Percentiles rank a stretch among this genome's conserved stretches.
Conservation (phyloP, 2,888 invertebrate species). For the Auanema sp. region DNA sequence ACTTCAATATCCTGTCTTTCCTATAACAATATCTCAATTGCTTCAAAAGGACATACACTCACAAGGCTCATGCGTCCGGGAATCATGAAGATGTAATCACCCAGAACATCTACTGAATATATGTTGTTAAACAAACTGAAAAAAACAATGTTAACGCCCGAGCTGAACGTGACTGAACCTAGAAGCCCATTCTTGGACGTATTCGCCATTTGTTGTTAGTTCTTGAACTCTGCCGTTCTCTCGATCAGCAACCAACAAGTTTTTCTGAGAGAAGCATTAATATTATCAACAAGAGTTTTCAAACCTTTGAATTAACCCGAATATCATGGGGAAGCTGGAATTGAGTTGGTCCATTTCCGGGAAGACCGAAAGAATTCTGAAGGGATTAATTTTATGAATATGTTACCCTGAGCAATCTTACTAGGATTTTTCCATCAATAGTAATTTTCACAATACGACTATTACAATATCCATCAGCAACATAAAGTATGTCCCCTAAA, state of each 20-base stretch:
- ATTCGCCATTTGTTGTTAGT: slow-evolving; percentile 35
- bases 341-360: slow-evolving; percentile 47
- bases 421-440: slow-evolving; percentile 24
- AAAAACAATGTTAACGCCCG: slow-evolving; percentile 2
- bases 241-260: slow-evolving; percentile 68
- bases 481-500: slow-evolving; percentile 27
- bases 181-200: slow-evolving; percentile 30
- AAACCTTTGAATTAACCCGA: slow-evolving; percentile 62
- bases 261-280: slow-evolving; percentile 40
- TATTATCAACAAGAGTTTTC: background rate
- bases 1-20: slow-evolving; percentile 24
- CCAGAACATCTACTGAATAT: slow-evolving; percentile 36
- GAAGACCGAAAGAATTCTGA: slow-evolving; percentile 43
- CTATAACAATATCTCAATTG: background rate
- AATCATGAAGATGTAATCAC: slow-evolving; percentile 47
- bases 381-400: background rate
- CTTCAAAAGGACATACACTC: background rate
- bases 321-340: slow-evolving; percentile 68
- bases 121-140: slow-evolving; percentile 44
- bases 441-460: slow-evolving; percentile 59
- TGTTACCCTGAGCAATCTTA: background rate
- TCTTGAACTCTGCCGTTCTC: slow-evolving; percentile 68
- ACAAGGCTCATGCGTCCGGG: slow-evolving; percentile 29
- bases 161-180: slow-evolving; percentile 17
- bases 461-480: slow-evolving; percentile 57